Percentiles rank a stretch among this genome's conserved stretches.
These are phyloP conservation scores for Bilobella aurantiaca DNA, from an alignment of 1,140 invertebrate species.

Conservation along the genomic window DNA sequence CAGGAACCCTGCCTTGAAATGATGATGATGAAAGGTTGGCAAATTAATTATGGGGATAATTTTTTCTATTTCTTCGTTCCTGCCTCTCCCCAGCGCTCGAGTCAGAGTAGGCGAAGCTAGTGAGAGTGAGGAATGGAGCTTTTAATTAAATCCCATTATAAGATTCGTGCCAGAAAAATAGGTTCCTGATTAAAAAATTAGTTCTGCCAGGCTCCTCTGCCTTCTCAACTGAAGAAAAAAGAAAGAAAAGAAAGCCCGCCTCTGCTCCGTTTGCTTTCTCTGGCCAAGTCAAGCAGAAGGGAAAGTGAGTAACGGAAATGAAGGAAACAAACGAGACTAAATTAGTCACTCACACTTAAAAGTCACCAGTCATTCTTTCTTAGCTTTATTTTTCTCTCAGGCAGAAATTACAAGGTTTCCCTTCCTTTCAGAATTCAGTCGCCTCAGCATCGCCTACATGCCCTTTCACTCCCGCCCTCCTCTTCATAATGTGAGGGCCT, in stretches of 20 bases:
- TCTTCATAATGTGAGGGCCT: no score
- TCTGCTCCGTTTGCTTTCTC: neutral
- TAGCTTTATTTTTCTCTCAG: conserved; percentile 2
- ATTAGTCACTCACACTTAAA: conserved; percentile 35
- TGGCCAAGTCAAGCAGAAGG: conserved; percentile 5
- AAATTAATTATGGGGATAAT: conserved; percentile 36
- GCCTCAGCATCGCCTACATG: no score
- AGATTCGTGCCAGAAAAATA: conserved; percentile 36
- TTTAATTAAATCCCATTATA: conserved; percentile 37
- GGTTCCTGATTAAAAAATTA: conserved; percentile 37
- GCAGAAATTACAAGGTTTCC: conserved; percentile 30
- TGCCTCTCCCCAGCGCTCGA: no score
- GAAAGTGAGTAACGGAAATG: conserved; percentile 36
- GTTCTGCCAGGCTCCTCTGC: conserved; percentile 25
- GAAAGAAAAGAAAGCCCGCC: conserved; percentile 1
- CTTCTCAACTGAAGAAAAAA: conserved; percentile 4
- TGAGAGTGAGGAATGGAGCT: conserved; percentile 33
- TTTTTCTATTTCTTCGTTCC: conserved; percentile 21
- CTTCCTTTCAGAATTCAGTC: no score
- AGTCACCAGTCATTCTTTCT: conserved; percentile 7
- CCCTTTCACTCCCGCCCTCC: no score
- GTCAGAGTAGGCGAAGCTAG: no score
- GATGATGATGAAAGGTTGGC: conserved; percentile 36
- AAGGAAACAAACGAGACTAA: conserved; percentile 36
- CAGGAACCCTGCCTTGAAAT: no score